These are phyloP conservation scores for Arenicola marina DNA, from an alignment of 2,888 invertebrate species.

Conservation along the genomic window DNA sequence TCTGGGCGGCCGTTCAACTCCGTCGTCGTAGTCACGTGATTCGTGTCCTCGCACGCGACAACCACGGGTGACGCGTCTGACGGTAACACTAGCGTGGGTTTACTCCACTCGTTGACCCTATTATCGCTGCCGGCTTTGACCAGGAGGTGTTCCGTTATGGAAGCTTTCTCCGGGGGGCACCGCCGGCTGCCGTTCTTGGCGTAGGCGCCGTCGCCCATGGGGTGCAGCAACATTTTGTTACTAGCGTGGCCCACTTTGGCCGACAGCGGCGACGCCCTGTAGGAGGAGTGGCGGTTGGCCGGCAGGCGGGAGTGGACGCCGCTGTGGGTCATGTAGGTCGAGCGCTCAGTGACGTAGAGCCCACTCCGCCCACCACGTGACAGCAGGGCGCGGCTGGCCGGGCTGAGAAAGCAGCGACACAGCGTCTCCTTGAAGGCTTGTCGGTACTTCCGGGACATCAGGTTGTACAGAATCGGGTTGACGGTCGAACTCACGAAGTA, in stretches of 20 bases:
- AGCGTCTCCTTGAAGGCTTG: conserved; percentile 81
- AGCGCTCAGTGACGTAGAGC: neutral
- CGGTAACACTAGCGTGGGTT: neutral
- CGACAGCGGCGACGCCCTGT: neutral
- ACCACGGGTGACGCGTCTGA: neutral
- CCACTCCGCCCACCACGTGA: neutral
- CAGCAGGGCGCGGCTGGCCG: neutral
- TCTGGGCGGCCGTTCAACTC: neutral
- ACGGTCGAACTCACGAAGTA: conserved; percentile 93
- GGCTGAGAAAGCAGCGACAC: conserved; percentile 44
- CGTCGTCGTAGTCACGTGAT: neutral
- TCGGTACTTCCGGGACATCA: conserved; percentile 92
- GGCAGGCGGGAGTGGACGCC: neutral
- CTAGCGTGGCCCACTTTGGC: too few relatives aligned
- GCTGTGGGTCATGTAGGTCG: neutral
- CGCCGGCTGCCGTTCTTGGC: neutral
- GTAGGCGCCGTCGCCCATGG: too few relatives aligned
- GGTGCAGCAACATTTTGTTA: too few relatives aligned
- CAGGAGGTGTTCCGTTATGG: neutral
- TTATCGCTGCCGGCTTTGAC: neutral
- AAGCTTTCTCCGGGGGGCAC: neutral
- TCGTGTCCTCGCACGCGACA: neutral
- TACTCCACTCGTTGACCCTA: neutral
- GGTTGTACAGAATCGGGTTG: conserved; percentile 90
- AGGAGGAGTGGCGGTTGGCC: neutral